Conservation (phyloP, 2,797 vertebrate genomes). For the Okamejei kenojei region DNA sequence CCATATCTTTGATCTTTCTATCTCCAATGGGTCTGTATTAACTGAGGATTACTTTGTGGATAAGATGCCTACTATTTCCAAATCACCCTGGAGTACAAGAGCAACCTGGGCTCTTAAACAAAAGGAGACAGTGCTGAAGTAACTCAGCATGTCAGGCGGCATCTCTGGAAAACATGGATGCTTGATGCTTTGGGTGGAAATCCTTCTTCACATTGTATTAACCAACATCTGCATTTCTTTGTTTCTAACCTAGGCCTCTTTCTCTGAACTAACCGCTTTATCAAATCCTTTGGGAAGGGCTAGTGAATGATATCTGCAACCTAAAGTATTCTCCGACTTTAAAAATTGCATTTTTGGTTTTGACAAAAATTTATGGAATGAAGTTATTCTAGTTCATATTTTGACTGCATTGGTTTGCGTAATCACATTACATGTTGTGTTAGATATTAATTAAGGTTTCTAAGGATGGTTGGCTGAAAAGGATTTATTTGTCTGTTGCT, state of each 20-base stretch:
- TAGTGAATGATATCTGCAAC: not conserved
- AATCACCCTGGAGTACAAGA: not conserved
- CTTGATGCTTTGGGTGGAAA: too few species aligned
- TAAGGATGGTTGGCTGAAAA: not conserved
- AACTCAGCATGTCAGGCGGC: too few species aligned
- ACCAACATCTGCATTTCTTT: too few species aligned
- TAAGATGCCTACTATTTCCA: not conserved
- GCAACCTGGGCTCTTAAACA: not conserved
- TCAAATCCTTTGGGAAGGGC: not conserved
- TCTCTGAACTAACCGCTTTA: not conserved
- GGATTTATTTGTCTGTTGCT: not conserved
- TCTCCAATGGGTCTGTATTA: not conserved
- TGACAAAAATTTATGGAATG: not conserved
- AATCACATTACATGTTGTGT: not conserved
- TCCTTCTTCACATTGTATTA: too few species aligned
- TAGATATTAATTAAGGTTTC: not conserved
- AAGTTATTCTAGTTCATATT: not conserved
- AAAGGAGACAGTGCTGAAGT: too few species aligned
- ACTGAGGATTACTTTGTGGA: not conserved
- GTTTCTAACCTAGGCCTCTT: not conserved
- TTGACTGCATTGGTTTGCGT: not conserved
- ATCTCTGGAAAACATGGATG: too few species aligned
- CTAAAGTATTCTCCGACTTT: not conserved
- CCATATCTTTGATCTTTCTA: not conserved
- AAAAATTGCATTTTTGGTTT: not conserved